Evolutionary conservation across 2,888 invertebrate genomes (phyloP).

Genomic region (Ochropacha duplaris): DNA sequence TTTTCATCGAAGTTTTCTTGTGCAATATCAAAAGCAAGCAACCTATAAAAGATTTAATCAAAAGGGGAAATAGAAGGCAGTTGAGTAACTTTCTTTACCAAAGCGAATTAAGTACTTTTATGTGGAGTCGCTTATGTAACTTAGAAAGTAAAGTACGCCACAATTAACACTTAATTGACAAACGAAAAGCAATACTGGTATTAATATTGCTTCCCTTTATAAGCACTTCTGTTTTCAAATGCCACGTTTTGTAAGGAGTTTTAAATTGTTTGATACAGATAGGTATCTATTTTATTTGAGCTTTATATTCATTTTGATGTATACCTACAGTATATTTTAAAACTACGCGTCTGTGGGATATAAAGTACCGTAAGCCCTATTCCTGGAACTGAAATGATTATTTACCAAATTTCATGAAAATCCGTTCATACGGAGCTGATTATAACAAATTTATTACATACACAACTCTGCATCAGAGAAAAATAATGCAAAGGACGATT

Average conservation of each 20-base stretch:
- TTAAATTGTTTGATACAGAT: neutral
- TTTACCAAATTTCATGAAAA: too few species aligned
- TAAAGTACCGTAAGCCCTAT: too few species aligned
- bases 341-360: too few species aligned
- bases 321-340: too few species aligned
- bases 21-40: neutral
- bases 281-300: too few species aligned
- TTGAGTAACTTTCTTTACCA: neutral
- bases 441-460: too few species aligned
- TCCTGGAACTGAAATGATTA: too few species aligned
- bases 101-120: neutral
- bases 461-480: too few species aligned
- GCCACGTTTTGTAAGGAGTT: neutral
- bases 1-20: neutral
- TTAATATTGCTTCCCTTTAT: neutral
- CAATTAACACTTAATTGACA: neutral
- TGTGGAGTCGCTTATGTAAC: neutral
- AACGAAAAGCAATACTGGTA: too few species aligned
- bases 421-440: too few species aligned
- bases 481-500: too few species aligned
- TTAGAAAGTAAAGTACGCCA: neutral
- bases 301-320: too few species aligned
- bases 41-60: neutral
- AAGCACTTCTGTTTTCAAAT: neutral
- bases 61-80: neutral